These are phyloP conservation scores for Nemotelus pantherinus DNA, from an alignment of 2,888 invertebrate species.

Conservation along the genomic window DNA sequence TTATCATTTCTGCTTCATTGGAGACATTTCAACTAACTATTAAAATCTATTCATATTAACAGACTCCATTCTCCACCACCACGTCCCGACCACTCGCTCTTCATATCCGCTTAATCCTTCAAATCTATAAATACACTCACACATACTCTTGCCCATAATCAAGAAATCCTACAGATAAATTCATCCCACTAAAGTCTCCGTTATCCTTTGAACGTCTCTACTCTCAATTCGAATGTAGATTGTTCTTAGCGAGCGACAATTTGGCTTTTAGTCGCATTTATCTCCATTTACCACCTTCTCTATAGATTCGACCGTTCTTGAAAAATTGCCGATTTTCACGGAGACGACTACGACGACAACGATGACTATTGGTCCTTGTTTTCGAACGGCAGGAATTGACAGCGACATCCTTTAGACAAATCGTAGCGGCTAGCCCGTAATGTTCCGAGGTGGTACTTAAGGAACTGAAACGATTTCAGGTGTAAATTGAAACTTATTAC, in stretches of 20 bases:
- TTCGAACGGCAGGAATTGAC: no score
- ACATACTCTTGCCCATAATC: background rate
- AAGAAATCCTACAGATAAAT: constrained; percentile 3
- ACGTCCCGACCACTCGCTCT: no score
- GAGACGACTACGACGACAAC: background rate
- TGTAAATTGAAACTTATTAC: constrained; percentile 44
- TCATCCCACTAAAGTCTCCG: background rate
- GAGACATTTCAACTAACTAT: no score
- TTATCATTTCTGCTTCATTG: no score
- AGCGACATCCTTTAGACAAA: background rate
- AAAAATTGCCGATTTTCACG: constrained; percentile 30
- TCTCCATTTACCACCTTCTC: constrained; percentile 18
- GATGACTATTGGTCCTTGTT: no score
- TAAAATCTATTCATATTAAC: no score
- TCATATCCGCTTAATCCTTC: no score
- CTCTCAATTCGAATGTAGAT: background rate
- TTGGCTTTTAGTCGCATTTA: constrained; percentile 33
- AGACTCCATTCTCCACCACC: no score
- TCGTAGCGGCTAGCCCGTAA: background rate
- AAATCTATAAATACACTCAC: no score
- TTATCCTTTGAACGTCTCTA: constrained; percentile 4
- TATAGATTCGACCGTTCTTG: constrained; percentile 19
- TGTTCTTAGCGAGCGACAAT: constrained; percentile 13
- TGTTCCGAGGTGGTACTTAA: constrained; percentile 10
- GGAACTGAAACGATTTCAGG: constrained; percentile 31